phyloP scores from a whole-genome alignment of 35 echinoderm and acorn worm genomes.

The Patiria miniata region DNA sequence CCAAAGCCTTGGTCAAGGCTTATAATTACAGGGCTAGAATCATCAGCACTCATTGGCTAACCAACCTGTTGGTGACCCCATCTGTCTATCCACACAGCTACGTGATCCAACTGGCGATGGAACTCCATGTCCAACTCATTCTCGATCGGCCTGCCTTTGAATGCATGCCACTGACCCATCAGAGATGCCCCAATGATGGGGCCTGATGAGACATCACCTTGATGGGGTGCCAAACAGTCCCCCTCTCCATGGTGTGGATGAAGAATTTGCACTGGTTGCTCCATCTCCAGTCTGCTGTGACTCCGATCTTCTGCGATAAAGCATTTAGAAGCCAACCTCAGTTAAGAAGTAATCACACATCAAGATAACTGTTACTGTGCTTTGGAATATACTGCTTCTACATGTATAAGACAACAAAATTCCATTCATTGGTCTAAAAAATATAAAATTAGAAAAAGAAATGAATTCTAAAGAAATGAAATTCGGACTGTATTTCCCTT shows the following conservation, averaged over 20 bases:
- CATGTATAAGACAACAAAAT: not conserved
- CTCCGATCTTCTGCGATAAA: not conserved
- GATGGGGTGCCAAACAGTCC: not conserved
- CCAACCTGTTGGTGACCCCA: conserved; percentile 89
- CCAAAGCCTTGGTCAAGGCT: too few relatives aligned
- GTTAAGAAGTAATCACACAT: not conserved
- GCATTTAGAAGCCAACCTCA: not conserved
- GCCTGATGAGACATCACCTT: not conserved
- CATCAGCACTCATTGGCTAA: too few relatives aligned
- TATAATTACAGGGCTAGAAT: too few relatives aligned
- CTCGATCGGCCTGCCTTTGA: conserved; percentile 63
- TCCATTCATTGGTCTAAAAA: not conserved
- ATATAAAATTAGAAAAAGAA: too few relatives aligned
- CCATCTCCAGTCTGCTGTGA: not conserved
- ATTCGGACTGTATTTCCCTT: too few relatives aligned
- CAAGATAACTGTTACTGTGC: not conserved
- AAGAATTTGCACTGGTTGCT: not conserved
- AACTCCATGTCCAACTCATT: conserved; percentile 77
- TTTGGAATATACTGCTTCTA: not conserved
- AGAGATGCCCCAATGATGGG: not conserved
- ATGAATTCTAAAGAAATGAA: too few relatives aligned
- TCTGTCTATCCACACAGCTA: conserved; percentile 84
- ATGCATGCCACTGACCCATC: conserved; percentile 69
- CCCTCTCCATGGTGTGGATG: not conserved
- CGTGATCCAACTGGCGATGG: conserved; percentile 91